These are phyloP conservation scores for Antheraea mylitta DNA, from an alignment of 1,140 invertebrate species.

Conservation along the genomic window DNA sequence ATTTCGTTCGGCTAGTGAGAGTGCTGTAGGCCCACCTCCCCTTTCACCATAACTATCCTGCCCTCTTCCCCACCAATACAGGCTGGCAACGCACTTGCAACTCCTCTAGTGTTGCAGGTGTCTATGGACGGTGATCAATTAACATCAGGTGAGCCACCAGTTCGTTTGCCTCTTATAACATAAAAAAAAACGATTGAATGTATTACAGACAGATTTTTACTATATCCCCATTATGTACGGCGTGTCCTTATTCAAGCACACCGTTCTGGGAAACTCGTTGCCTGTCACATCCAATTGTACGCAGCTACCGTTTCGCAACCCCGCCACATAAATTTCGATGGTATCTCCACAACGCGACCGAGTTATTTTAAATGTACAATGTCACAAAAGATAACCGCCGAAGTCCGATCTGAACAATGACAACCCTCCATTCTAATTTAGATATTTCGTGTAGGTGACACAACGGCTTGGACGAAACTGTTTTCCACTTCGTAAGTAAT, in stretches of 20 bases:
- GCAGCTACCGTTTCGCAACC: conserved; percentile 35
- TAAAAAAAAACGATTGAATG: background rate
- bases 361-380: conserved; percentile 41
- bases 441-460: conserved; percentile 16
- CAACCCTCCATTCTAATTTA: conserved; percentile 23
- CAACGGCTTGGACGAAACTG: conserved; percentile 3
- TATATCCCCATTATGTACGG: conserved; percentile 8
- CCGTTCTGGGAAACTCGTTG: conserved; percentile 32
- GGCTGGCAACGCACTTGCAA: too few relatives aligned
- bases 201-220: background rate
- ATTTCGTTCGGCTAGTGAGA: too few relatives aligned
- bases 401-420: conserved; percentile 24
- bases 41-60: too few relatives aligned
- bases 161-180: too few relatives aligned
- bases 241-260: conserved; percentile 22
- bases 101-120: too few relatives aligned
- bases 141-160: too few relatives aligned
- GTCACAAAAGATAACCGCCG: conserved; percentile 30
- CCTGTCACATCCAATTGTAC: conserved; percentile 44
- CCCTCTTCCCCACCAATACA: too few relatives aligned
- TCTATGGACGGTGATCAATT: too few relatives aligned
- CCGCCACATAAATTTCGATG: conserved; percentile 44
- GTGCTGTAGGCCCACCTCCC: too few relatives aligned
- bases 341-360: conserved; percentile 33
- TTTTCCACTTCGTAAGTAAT: background rate